Evolutionary conservation across 1,140 invertebrate genomes (phyloP), one percentile per base, ranked within the genome.

Genomic region (Neotoxoptera formosana): DNA sequence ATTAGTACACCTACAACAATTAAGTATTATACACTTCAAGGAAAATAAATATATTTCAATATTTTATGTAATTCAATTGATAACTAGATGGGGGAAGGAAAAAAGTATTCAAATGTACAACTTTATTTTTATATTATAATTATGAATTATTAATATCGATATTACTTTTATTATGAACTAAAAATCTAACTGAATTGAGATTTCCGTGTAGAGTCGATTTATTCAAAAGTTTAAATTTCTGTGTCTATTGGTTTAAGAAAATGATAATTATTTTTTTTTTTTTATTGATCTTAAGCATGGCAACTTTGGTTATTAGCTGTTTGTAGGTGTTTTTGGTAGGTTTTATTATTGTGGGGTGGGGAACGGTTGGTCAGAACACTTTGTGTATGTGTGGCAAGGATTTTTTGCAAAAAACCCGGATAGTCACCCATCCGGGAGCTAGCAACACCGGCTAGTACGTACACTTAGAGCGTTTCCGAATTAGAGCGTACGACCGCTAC

Each of bases 21-120:
- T 41, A 41, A 4, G 41, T 41, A 41, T 41, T 4, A 41, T 25
- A 51, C n/a, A 87, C 17, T 51, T 47, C 17, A 34, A 48, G 25
- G 25, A 87, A 76, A n/a, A 76, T n/a, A 51, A n/a, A n/a, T 11
- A 41, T 87, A 47, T n/a, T 87, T 76, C 30, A 30, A 20, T 89
- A 36, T 89, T 89, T 53, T 21, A 53, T 89, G n/a, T 89, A 89
- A 53, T 89, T 89, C 21, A 89, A 89, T 53, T 89, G 87, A 53
- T 89, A 53, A 36, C n/a, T 89, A 89, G 87, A 89, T 7, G 87
- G 87, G 87, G 87, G 87, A 89, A 89, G 21, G n/a, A 89, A 89
- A 89, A 41, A 7, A 51, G 51, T 87, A 36, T 89, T 89, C n/a
- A 23, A 25, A 36, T 51, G 6, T 89, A 89, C 34, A 36, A 53